phyloP scores from a whole-genome alignment of 2,888 invertebrate species.

The Torymus aiolomorphi region DNA sequence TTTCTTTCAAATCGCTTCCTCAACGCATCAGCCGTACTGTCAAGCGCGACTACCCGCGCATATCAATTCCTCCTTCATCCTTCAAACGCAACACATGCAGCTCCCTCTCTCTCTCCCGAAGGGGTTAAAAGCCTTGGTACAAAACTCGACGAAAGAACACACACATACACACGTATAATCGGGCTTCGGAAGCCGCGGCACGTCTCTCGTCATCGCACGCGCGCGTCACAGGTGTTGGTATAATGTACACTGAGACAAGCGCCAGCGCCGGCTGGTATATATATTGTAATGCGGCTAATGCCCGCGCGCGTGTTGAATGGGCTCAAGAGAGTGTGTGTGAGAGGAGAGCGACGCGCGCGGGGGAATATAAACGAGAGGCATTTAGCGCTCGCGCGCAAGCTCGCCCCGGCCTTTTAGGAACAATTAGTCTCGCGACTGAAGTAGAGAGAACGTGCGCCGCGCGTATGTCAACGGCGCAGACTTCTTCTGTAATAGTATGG shows the following conservation, averaged over 20 bases:
- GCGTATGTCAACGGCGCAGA: slow-evolving; percentile 21
- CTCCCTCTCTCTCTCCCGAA: too few species aligned
- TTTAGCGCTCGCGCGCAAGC: slow-evolving; percentile 53
- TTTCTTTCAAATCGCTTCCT: too few species aligned
- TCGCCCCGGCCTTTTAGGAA: slow-evolving; percentile 48
- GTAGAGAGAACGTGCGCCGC: neutral
- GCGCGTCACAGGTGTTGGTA: slow-evolving; percentile 47
- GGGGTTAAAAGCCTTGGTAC: too few species aligned
- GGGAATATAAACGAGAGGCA: slow-evolving; percentile 54
- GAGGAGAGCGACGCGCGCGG: neutral
- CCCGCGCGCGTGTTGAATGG: slow-evolving; percentile 34
- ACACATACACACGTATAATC: neutral
- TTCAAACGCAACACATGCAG: too few species aligned
- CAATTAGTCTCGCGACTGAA: slow-evolving; percentile 57
- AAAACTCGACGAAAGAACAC: neutral
- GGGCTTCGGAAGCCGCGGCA: slow-evolving; percentile 38
- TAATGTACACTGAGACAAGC: slow-evolving; percentile 12
- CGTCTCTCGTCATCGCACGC: slow-evolving; percentile 33
- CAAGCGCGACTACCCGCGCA: too few species aligned
- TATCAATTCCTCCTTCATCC: too few species aligned
- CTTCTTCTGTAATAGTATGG: neutral
- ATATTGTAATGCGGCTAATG: slow-evolving; percentile 35
- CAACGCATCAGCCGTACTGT: too few species aligned
- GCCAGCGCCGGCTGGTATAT: too few species aligned
- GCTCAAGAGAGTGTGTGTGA: slow-evolving; percentile 49